phyloP scores from a whole-genome alignment of 92 coral and sea anemone genomes.

The Siderastrea radians region DNA sequence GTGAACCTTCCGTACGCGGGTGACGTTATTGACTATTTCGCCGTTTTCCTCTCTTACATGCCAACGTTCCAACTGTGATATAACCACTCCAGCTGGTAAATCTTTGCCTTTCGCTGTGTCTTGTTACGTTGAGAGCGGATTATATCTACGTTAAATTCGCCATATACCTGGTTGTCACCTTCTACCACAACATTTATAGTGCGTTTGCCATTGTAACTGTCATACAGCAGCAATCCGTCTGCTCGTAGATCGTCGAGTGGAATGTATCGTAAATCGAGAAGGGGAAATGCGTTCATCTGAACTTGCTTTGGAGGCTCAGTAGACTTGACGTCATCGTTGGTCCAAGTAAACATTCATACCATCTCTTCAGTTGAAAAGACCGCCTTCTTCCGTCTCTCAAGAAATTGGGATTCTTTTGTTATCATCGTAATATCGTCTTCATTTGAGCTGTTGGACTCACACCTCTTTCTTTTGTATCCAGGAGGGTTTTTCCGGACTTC shows the following conservation, averaged over 20 bases:
- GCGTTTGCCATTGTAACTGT: constrained; percentile 34
- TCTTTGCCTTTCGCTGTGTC: neutral
- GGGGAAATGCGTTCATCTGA: neutral
- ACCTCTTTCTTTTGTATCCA: neutral
- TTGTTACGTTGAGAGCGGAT: neutral
- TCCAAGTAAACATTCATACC: neutral
- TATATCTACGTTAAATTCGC: neutral
- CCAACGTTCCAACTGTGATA: constrained; percentile 50
- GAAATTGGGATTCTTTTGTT: neutral
- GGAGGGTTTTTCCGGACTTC: neutral
- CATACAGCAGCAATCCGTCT: constrained; percentile 54
- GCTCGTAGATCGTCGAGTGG: constrained; percentile 30
- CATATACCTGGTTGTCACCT: neutral
- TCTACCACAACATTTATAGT: constrained; percentile 22
- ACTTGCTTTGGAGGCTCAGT: neutral
- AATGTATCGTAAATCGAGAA: neutral
- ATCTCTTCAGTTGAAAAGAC: neutral
- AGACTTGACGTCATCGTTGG: neutral
- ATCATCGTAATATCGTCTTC: neutral
- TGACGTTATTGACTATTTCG: constrained; percentile 31
- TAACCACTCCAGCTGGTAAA: constrained; percentile 26
- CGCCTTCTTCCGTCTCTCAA: neutral
- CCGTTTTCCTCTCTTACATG: constrained; percentile 37
- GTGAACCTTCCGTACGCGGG: constrained; percentile 13
- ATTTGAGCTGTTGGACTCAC: neutral